Evolutionary conservation across 2,888 invertebrate species (phyloP).

Genomic region (Notodonta dromedarius): DNA sequence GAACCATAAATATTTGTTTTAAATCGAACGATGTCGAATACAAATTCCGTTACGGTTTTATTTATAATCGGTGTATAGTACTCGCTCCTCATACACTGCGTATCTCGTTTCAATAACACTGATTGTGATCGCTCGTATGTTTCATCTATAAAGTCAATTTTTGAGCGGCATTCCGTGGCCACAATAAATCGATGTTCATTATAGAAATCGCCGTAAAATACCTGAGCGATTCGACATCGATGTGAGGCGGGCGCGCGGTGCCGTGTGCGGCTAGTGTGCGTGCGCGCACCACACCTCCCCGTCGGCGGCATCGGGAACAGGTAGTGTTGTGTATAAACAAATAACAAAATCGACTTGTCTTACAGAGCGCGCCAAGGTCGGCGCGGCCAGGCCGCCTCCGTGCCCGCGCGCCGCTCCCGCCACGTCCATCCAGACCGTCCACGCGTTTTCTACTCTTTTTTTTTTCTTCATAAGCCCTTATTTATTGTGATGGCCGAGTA

Average conservation of each 20-base stretch:
- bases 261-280: constrained; percentile 34
- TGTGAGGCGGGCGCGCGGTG: constrained; percentile 47
- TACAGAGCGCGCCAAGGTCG: constrained; percentile 79
- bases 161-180: constrained; percentile 66
- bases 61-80: constrained; percentile 63
- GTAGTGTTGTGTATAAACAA: constrained; percentile 84
- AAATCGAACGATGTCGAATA: constrained; percentile 49
- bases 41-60: constrained; percentile 62
- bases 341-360: constrained; percentile 83
- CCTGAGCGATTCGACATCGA: constrained; percentile 72
- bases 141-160: constrained; percentile 69
- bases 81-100: constrained; percentile 49
- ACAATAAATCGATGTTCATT: constrained; percentile 80
- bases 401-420: constrained; percentile 48
- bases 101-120: constrained; percentile 65
- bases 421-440: constrained; percentile 56
- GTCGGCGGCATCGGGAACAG: constrained; percentile 59
- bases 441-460: constrained; percentile 59
- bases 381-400: constrained; percentile 52
- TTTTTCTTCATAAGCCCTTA: constrained; percentile 76
- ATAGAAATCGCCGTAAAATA: constrained; percentile 80
- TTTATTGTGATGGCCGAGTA: constrained; percentile 82
- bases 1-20: constrained; percentile 59
- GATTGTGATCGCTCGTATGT: constrained; percentile 68
- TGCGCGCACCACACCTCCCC: constrained; percentile 45